Evolutionary conservation across 2,888 invertebrate species (phyloP).

Genomic region (Gerris lacustris): DNA sequence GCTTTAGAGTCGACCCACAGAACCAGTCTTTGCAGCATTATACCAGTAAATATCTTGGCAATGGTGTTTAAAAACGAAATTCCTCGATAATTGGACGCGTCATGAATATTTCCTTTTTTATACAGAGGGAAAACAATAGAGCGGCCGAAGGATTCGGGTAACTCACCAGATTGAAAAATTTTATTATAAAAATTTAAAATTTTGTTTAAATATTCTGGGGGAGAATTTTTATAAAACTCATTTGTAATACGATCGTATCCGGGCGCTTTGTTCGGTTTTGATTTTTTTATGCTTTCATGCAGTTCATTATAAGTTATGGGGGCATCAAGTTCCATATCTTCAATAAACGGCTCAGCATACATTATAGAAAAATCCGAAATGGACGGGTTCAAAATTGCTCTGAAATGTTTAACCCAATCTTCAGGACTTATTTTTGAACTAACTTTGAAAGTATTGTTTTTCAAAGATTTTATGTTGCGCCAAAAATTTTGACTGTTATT

Average conservation of each 20-base stretch:
- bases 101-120: slow-evolving; percentile 14
- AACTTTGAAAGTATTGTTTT: too few species aligned
- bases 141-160: slow-evolving; percentile 3
- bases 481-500: too few species aligned
- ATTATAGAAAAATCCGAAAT: too few species aligned
- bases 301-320: too few species aligned
- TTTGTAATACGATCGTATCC: slow-evolving; percentile 9
- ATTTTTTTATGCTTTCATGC: too few species aligned
- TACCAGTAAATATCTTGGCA: slow-evolving; percentile 16
- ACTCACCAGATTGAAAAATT: not conserved
- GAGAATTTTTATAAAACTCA: slow-evolving; percentile 7
- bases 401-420: too few species aligned
- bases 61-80: slow-evolving; percentile 18
- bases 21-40: slow-evolving; percentile 13
- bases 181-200: not conserved
- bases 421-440: too few species aligned
- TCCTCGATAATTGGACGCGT: slow-evolving; percentile 19
- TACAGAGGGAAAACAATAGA: slow-evolving; percentile 16
- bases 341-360: too few species aligned
- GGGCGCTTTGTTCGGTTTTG: slow-evolving; percentile 11
- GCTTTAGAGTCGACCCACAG: slow-evolving; percentile 17
- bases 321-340: too few species aligned
- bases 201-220: slow-evolving; percentile 9
- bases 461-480: too few species aligned
- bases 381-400: too few species aligned